phyloP scores from a whole-genome alignment of 2,113 vertebrate genomes.

The Rhabdornis inornatus region DNA sequence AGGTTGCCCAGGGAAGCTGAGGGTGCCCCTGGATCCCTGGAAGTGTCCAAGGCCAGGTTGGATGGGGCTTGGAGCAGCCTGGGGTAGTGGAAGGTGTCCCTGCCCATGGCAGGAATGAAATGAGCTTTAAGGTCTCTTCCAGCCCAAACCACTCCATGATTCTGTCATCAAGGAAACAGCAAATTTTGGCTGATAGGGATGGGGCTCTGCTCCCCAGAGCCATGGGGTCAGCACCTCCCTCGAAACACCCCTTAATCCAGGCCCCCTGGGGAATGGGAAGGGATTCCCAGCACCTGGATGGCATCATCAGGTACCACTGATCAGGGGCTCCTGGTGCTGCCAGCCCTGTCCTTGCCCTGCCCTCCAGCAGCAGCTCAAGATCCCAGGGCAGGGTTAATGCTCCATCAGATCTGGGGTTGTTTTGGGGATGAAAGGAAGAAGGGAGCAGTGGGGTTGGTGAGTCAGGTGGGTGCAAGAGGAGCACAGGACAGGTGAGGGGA shows the following conservation, averaged over 20 bases:
- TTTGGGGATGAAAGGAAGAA: background rate
- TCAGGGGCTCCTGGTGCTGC: background rate
- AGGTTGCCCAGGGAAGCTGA: background rate
- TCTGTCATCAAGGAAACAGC: background rate
- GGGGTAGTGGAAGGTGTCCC: background rate
- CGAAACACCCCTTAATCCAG: rapidly evolving
- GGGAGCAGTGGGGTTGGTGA: background rate
- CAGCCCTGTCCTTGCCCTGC: background rate
- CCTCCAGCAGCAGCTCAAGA: rapidly evolving
- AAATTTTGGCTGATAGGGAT: background rate
- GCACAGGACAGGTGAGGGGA: background rate
- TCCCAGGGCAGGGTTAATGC: background rate
- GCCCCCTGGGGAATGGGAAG: rapidly evolving
- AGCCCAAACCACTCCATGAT: background rate
- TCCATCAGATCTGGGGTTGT: rapidly evolving
- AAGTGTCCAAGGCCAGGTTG: background rate
- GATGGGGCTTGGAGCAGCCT: background rate
- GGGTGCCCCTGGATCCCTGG: background rate
- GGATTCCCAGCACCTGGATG: background rate
- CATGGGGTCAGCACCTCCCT: background rate
- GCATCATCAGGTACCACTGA: too few relatives aligned
- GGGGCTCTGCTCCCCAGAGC: background rate
- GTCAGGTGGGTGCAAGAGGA: background rate
- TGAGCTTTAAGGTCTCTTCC: background rate
- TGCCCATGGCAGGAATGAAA: background rate